Percentiles rank a stretch among this genome's conserved stretches.
Evolutionary conservation across 2,888 invertebrate genomes (phyloP).

Genomic region (Tiliacea aurago): DNA sequence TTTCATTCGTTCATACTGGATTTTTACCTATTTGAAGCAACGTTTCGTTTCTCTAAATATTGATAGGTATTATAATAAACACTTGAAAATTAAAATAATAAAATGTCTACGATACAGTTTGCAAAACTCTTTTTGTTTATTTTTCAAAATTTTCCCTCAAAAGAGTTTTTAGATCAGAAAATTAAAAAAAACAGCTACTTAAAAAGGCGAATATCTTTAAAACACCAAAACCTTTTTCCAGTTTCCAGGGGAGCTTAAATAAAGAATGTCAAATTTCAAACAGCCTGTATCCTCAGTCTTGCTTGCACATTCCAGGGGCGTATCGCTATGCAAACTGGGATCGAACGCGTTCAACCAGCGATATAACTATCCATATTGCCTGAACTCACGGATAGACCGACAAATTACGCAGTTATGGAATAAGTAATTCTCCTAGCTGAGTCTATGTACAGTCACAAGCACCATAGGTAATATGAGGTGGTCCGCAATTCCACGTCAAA

Average conservation of each 20-base stretch:
- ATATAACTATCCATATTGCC: slow-evolving; percentile 37
- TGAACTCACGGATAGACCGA: slow-evolving; percentile 16
- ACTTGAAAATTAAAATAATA: no score
- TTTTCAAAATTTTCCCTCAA: no score
- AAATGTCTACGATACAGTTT: no score
- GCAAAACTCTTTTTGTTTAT: no score
- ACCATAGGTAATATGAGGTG: not conserved
- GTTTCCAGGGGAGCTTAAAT: not conserved
- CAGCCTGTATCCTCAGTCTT: slow-evolving; percentile 64
- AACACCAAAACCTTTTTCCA: no score
- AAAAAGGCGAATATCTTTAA: no score
- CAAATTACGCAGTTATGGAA: slow-evolving; percentile 40
- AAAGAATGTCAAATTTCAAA: slow-evolving; percentile 4
- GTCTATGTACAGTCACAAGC: not conserved
- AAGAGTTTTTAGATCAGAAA: no score
- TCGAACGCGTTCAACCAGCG: slow-evolving; percentile 49
- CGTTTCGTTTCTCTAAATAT: no score
- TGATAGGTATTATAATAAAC: no score
- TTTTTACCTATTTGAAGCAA: no score
- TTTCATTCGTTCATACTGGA: no score
- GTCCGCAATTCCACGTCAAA: not conserved
- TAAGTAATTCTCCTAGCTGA: not conserved
- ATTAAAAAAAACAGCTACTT: no score
- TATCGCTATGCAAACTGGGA: slow-evolving; percentile 72
- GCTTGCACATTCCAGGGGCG: slow-evolving; percentile 67